Conservation (phyloP, 37 sponge, comb jelly and placozoan genomes). For the Diacarnus erythraeanus region DNA sequence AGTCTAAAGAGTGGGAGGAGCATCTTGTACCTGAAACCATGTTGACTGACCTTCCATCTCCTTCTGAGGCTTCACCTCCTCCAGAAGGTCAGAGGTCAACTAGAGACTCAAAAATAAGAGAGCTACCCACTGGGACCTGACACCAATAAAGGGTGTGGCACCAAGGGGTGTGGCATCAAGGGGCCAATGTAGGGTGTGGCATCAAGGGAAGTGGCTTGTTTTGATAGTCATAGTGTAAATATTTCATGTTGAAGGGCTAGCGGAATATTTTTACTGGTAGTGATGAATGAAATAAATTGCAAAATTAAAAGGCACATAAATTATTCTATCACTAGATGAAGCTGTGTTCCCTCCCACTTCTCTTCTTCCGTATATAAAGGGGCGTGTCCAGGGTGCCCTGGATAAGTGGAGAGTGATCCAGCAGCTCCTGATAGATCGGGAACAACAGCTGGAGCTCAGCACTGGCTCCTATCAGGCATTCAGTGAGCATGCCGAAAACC, state of each 20-base stretch:
- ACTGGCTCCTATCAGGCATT: not conserved
- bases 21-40: constrained; percentile 9
- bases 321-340: not conserved
- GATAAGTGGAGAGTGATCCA: constrained; percentile 14
- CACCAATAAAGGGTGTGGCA: no score
- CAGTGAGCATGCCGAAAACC: not conserved
- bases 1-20: constrained; percentile 17
- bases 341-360: not conserved
- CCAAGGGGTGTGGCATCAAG: no score
- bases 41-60: constrained; percentile 20
- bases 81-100: constrained; percentile 1
- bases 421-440: constrained; percentile 13
- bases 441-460: constrained; percentile 26
- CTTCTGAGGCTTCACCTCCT: constrained; percentile 22
- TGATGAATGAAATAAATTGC: no score
- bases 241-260: no score
- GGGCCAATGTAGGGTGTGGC: no score
- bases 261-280: no score
- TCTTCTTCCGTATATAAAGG: constrained; percentile 15
- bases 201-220: no score
- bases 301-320: not conserved
- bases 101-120: no score
- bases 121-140: no score
- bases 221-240: no score
- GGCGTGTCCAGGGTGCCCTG: not conserved